Percentiles rank a stretch among this genome's conserved stretches.
Evolutionary conservation across 2,888 invertebrate species (phyloP).

Genomic region (Drosophila rubida): DNA sequence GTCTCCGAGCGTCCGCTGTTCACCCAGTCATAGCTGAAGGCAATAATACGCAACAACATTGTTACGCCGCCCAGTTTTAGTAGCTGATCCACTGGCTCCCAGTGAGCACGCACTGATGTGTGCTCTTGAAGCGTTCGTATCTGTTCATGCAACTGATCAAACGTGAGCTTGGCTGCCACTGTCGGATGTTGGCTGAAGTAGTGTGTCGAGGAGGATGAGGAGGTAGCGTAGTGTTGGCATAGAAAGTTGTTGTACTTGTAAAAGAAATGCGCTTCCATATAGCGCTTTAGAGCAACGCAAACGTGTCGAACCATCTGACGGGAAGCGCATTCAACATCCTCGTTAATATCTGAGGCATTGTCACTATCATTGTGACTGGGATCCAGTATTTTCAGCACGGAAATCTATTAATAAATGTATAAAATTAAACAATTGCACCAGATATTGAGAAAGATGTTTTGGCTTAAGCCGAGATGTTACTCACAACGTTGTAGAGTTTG

Average conservation of each 20-base stretch:
- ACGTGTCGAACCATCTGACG: conserved; percentile 96
- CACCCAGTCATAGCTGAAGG: conserved; percentile 96
- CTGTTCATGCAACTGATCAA: conserved; percentile 94
- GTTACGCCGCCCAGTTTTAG: conserved; percentile 93
- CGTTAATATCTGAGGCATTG: conserved; percentile 89
- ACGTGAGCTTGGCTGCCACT: conserved; percentile 88
- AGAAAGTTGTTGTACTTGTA: conserved; percentile 90
- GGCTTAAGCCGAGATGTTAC: conserved; percentile 23
- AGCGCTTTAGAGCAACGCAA: conserved; percentile 94
- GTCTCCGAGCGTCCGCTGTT: conserved; percentile 91
- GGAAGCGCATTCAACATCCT: conserved; percentile 96
- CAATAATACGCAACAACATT: conserved; percentile 93
- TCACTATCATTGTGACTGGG: conserved; percentile 86
- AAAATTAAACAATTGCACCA: background rate
- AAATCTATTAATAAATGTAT: conserved; percentile 86
- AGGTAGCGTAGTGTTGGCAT: conserved; percentile 86
- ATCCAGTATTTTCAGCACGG: conserved; percentile 93
- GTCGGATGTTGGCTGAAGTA: conserved; percentile 84
- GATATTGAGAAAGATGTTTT: background rate
- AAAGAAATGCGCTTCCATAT: conserved; percentile 95
- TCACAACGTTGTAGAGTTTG: conserved; percentile 94
- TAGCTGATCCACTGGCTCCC: conserved; percentile 96
- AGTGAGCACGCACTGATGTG: conserved; percentile 91
- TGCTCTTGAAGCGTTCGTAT: conserved; percentile 92
- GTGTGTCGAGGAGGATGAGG: conserved; percentile 78